Percentiles rank a stretch among this genome's conserved stretches.
Evolutionary conservation across 1,140 invertebrate genomes (phyloP).

Genomic region (Meloidogyne floridensis): DNA sequence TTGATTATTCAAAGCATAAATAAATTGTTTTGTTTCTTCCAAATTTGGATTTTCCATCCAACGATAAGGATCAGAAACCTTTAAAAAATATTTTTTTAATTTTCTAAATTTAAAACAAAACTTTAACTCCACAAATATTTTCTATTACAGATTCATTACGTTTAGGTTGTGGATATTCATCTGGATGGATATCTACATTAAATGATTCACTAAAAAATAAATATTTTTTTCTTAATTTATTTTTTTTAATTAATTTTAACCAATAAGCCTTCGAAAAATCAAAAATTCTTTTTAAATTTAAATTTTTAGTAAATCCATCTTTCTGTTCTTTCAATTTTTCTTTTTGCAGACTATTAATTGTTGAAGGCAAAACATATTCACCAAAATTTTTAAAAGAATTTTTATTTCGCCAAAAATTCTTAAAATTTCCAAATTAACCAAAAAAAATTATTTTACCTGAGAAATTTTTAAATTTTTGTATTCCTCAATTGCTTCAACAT

Average conservation of each 20-base stretch:
- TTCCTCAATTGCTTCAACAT: not conserved
- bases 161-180: slow-evolving; percentile 76
- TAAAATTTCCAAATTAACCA: not conserved
- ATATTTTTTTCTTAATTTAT: not conserved
- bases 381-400: not conserved
- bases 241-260: not conserved
- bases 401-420: not conserved
- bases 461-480: not conserved
- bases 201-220: slow-evolving; percentile 33
- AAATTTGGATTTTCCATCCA: slow-evolving; percentile 95
- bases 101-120: slow-evolving; percentile 64
- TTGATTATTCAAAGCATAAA: slow-evolving; percentile 86
- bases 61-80: slow-evolving; percentile 88
- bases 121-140: slow-evolving; percentile 80
- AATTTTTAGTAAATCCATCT: not conserved
- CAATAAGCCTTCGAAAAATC: not conserved
- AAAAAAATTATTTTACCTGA: not conserved
- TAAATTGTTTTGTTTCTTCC: slow-evolving; percentile 86
- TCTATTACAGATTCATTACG: slow-evolving; percentile 80
- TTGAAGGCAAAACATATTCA: not conserved
- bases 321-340: not conserved
- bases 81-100: slow-evolving; percentile 47
- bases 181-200: slow-evolving; percentile 50
- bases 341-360: not conserved
- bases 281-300: not conserved